These are phyloP conservation scores for Vandiemenella viatica DNA, from an alignment of 2,888 invertebrate species.

Conservation along the genomic window DNA sequence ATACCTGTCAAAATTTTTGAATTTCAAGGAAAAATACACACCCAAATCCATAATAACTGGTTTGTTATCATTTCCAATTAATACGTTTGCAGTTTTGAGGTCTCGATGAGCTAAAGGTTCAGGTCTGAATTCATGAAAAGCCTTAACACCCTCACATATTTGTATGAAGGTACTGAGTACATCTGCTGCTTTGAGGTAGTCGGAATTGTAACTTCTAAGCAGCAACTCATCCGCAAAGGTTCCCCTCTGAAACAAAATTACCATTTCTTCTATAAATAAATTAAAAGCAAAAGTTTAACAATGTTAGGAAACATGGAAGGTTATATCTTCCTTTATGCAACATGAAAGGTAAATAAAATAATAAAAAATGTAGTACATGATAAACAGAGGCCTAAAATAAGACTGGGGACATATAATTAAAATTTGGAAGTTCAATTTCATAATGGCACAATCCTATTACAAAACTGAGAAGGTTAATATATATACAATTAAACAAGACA, in stretches of 20 bases:
- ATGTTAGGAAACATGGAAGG: not conserved
- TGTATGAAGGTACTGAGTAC: conserved; percentile 53
- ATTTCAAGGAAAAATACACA: conserved; percentile 17
- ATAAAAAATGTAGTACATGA: too few relatives aligned
- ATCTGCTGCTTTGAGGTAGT: conserved; percentile 46
- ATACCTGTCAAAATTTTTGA: too few relatives aligned
- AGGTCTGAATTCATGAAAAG: conserved; percentile 56
- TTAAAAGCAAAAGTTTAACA: not conserved
- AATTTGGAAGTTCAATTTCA: too few relatives aligned
- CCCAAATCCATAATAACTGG: conserved; percentile 75
- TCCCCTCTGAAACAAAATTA: conserved; percentile 39
- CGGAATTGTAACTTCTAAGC: conserved; percentile 37
- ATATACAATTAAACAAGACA: too few relatives aligned
- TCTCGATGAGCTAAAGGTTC: conserved; percentile 68
- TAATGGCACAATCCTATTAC: too few relatives aligned
- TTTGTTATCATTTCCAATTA: conserved; percentile 51
- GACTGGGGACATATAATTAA: too few relatives aligned
- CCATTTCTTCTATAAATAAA: not conserved
- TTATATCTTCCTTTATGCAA: not conserved
- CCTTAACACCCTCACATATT: conserved; percentile 57
- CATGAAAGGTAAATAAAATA: not conserved
- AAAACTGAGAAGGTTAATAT: too few relatives aligned
- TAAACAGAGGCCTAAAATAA: too few relatives aligned
- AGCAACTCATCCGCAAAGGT: conserved; percentile 56
- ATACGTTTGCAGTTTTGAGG: conserved; percentile 71